phyloP scores from a whole-genome alignment of 1,140 invertebrate species.

The Apocrypta bakeri region DNA sequence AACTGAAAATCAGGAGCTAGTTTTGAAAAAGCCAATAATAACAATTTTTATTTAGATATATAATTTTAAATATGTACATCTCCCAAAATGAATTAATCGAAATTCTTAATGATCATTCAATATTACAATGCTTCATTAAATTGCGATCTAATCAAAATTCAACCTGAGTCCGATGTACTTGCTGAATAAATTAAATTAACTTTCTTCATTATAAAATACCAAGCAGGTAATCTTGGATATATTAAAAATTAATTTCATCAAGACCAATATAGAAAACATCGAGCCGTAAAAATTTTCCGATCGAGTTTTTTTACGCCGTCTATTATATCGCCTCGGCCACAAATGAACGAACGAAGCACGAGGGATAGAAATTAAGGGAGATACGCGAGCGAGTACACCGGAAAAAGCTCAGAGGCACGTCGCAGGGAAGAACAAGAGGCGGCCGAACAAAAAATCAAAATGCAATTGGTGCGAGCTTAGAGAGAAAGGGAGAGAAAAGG shows the following conservation, averaged over 20 bases:
- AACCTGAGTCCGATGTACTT: too few species aligned
- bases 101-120: too few species aligned
- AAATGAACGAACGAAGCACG: not conserved
- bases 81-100: too few species aligned
- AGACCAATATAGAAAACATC: not conserved
- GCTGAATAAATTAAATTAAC: too few species aligned
- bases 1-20: not conserved
- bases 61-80: too few species aligned
- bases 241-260: not conserved
- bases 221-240: too few species aligned
- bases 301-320: not conserved
- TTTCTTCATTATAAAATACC: not conserved
- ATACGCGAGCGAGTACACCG: conserved; percentile 49
- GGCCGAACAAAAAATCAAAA: conserved; percentile 59
- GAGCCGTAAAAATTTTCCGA: conserved; percentile 29
- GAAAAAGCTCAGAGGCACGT: conserved; percentile 58
- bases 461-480: conserved; percentile 68
- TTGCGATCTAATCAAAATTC: too few species aligned
- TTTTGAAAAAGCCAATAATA: too few species aligned
- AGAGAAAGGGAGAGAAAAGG: conserved; percentile 58
- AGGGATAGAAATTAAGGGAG: conserved; percentile 36
- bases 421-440: conserved; percentile 48
- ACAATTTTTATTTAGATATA: too few species aligned
- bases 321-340: conserved; percentile 18
- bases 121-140: too few species aligned